phyloP scores from a whole-genome alignment of 2,113 vertebrate species.

The Mastomys natalensis region DNA sequence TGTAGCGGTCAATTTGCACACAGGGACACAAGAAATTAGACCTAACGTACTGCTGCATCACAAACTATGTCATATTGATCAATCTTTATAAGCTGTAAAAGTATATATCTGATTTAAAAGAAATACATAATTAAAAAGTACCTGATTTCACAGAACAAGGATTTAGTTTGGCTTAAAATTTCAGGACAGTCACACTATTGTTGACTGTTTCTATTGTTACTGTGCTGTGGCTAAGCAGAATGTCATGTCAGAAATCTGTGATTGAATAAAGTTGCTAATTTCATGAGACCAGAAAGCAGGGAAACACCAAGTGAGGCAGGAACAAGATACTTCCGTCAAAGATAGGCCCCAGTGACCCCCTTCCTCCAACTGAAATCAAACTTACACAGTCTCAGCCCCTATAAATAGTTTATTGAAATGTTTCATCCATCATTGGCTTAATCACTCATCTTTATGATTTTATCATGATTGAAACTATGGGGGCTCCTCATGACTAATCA shows the following conservation, averaged over 20 bases:
- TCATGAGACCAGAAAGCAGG: background rate
- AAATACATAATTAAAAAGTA: background rate
- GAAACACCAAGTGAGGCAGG: background rate
- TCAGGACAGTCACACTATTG: background rate
- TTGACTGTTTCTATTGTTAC: background rate
- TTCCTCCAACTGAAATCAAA: background rate
- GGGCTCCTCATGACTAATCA: background rate
- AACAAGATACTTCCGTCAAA: background rate
- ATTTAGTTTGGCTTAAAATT: background rate
- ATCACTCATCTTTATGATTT: background rate
- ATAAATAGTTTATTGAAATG: background rate
- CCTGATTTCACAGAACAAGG: background rate
- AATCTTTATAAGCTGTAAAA: background rate
- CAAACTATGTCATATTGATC: background rate
- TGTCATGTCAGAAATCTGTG: background rate
- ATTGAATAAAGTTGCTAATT: background rate
- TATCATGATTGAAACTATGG: background rate
- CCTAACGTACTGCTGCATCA: background rate
- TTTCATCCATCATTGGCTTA: background rate
- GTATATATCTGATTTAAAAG: background rate
- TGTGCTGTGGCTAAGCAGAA: background rate
- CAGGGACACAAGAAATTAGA: background rate
- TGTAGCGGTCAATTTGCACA: background rate
- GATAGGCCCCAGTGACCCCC: too few relatives aligned
- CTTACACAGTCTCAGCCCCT: background rate